Base-by-base conservation (phyloP, 2,113 vertebrate genomes). In the Erythrocebus patas region DNA sequence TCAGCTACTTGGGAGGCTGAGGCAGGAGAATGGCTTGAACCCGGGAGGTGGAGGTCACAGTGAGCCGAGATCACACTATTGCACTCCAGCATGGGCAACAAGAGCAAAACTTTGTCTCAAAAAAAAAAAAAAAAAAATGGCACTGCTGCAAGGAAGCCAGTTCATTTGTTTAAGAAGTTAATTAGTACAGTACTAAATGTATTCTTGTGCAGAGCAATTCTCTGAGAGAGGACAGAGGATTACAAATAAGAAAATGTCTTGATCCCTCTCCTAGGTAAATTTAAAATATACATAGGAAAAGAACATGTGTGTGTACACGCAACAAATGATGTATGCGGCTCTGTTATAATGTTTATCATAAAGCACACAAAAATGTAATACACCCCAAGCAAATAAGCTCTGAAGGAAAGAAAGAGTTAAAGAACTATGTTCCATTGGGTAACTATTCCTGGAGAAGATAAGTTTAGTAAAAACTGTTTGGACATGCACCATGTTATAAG, bases 291-390 rank as follows among this genome's bases (percentile, higher is more conserved):
- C 50, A 66, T 57, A 79, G 17, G 32, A 64, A 89, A 92, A 84
- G 10, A 64, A 73, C 5, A 55, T 45, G 20, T 73, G 4, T 79
- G 12, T 27, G 8, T 48, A 72, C 11, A 76, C 2, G 57, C 35
- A 83, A 79, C 8, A 79, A 89, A 85, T 32, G 16, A 84, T 18
- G 16, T 73, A 75, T 72, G 4, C 72, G 43, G n/a, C 6, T 93
- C 59, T 95, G 23, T 79, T 91, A 86, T 32, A 92, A 48, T 76
- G 38, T 66, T 96, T 92, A 43, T 89, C 35, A 84, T 57, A 89
- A 76, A 30, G 0, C 18, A 81, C 52, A 80, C 3, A 81, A 35
- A 85, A 87, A 59, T 75, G 13, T 43, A 81, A 85, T 27, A 8
- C 23, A 79, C 5, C 25, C 18, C 23, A 7, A 92, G 4, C 89